phyloP scores from a whole-genome alignment of 2,888 invertebrate species.

The Cephus runcator region DNA sequence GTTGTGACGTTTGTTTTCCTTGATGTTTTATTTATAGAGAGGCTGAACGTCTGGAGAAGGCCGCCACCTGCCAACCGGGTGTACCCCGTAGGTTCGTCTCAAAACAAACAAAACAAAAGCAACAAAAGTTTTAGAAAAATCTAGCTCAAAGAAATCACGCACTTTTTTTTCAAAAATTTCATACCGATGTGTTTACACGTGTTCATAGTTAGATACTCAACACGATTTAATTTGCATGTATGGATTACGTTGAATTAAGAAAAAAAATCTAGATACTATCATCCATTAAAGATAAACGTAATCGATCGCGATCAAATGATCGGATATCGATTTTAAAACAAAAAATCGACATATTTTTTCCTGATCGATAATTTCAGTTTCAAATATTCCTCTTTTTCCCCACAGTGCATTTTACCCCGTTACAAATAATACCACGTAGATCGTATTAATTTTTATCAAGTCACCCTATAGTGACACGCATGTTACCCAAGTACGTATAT shows the following conservation, averaged over 20 bases:
- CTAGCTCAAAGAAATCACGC: neutral
- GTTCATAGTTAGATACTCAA: neutral
- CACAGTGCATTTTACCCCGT: neutral
- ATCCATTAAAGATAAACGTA: neutral
- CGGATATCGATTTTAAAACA: neutral
- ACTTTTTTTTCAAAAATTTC: neutral
- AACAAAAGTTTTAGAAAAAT: neutral
- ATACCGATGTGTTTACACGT: neutral
- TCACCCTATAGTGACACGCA: neutral
- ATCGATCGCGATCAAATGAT: neutral
- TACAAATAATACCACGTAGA: neutral
- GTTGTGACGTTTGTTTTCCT: constrained; percentile 46
- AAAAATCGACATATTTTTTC: neutral
- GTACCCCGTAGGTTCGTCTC: constrained; percentile 58
- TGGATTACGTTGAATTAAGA: neutral
- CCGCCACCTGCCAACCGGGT: constrained; percentile 48
- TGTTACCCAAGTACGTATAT: neutral
- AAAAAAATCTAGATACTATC: neutral
- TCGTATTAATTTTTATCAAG: neutral
- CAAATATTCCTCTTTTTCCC: neutral
- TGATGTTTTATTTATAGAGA: constrained; percentile 60
- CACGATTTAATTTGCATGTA: neutral
- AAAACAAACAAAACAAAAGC: constrained; percentile 32
- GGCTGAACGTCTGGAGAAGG: constrained; percentile 53
- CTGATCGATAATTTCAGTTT: neutral